These are phyloP conservation scores for Balearica regulorum DNA, from an alignment of 2,797 vertebrate species.

Conservation along the genomic window DNA sequence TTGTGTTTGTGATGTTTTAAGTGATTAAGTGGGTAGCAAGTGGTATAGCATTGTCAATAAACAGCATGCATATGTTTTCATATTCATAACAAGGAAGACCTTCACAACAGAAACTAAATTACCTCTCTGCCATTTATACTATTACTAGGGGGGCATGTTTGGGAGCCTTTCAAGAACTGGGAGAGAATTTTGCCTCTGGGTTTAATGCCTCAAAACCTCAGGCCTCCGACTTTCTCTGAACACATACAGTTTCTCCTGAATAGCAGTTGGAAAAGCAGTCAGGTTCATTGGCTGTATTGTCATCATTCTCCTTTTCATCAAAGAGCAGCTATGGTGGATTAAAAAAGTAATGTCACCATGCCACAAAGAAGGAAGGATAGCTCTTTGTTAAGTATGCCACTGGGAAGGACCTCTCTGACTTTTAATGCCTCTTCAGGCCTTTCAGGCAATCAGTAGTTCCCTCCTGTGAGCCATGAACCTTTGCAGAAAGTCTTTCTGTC, in stretches of 20 bases:
- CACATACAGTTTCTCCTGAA: neutral
- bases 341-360: conserved; percentile 46
- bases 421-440: conserved; percentile 46
- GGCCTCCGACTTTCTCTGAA: neutral
- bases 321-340: conserved; percentile 55
- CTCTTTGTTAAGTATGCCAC: neutral
- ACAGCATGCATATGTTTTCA: neutral
- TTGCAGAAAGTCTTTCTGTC: conserved; percentile 50
- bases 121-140: neutral
- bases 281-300: conserved; percentile 56
- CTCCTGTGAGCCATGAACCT: conserved; percentile 68
- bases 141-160: neutral
- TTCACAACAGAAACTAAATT: neutral
- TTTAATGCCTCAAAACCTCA: neutral
- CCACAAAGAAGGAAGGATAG: conserved; percentile 33
- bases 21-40: neutral
- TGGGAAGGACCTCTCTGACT: neutral
- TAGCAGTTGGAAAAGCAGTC: conserved; percentile 1
- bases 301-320: conserved; percentile 31
- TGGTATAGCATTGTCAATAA: neutral
- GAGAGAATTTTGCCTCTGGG: neutral
- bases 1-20: neutral
- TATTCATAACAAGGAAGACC: neutral
- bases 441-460: conserved; percentile 37
- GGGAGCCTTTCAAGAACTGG: neutral